Base-by-base conservation (phyloP, 2,113 vertebrate genomes). In the Ochotona curzoniae region DNA sequence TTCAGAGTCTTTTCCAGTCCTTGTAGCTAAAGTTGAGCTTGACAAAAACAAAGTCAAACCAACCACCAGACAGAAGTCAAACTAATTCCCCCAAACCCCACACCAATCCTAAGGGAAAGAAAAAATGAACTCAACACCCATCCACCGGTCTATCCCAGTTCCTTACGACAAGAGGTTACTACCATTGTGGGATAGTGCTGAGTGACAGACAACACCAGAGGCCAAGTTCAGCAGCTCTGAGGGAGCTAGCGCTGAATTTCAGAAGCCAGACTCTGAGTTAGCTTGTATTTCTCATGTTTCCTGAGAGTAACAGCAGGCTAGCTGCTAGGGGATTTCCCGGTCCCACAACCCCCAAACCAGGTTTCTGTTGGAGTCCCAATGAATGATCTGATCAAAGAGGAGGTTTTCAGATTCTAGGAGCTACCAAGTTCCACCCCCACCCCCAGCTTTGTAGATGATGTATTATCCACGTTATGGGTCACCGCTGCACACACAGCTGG, bases 1-100 rank as follows among this genome's bases (percentile, higher is more conserved):
- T 97, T 96, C 82, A 35, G 76, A 98, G 98, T 98, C 96, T 96
- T 0, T 97, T 87, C 94, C 90, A 98, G 98, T 98, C 97, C 95
- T 98, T 97, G 96, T 92, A 96, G 94, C 96, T 97, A 98, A 97
- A 97, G 57, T 61, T 70, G 87, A 91, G 93, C 95, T 96, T 93
- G 95, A 87, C 96, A 89, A 94, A 96, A 95, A 89, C 57, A 67
- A 94, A 95, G 82, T 35, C 93, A 96, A 96, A 63, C 75, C 87
- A 95, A 90, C 85, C 78, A 81, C 84, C 47, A 63, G 35, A 87
- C 83, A 97, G 85, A 90, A 95, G 76, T 64, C 91, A 97, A 91
- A 84, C 35, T 60, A 61, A 57, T 67, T 67, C 89, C 95, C 97
- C 66, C 38, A 44, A 44, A 44, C 38, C 38, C 38, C 38, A 44